Conservation (phyloP, 2,113 vertebrate species). For the Oryzias woworae region DNA sequence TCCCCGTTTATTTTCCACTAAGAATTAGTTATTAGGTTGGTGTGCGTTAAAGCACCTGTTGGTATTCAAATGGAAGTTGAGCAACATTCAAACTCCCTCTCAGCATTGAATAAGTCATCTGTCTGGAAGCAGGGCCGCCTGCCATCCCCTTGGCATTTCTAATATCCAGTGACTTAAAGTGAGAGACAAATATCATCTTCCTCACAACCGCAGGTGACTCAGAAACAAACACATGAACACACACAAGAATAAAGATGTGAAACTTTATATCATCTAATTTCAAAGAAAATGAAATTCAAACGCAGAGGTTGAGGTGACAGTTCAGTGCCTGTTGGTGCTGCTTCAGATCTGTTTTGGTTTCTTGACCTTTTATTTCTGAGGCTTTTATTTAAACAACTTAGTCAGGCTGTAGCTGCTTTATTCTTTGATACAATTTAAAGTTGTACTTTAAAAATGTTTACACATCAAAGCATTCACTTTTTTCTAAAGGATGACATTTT, state of each 20-base stretch:
- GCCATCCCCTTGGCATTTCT: constrained; percentile 24
- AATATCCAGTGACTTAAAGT: constrained; percentile 54
- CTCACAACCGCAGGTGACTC: constrained; percentile 64
- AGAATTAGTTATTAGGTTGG: too few relatives aligned
- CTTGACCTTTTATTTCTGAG: not conserved
- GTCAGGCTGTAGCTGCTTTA: not conserved
- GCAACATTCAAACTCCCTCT: constrained; percentile 3
- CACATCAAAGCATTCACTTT: too few relatives aligned
- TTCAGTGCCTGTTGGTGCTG: constrained; percentile 7
- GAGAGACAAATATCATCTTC: constrained; percentile 53
- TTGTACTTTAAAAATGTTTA: not conserved
- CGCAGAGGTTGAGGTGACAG: constrained; percentile 17
- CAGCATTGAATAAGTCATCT: not conserved
- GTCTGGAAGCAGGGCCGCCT: not conserved
- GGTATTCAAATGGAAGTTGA: not conserved
- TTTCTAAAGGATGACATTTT: too few relatives aligned
- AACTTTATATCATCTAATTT: constrained; percentile 59
- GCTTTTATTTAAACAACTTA: too few relatives aligned
- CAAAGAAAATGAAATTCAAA: constrained; percentile 67
- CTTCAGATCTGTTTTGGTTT: constrained; percentile 13
- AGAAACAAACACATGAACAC: constrained; percentile 53
- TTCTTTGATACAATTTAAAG: not conserved
- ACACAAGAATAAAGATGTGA: constrained; percentile 64
- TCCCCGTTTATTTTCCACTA: not conserved
- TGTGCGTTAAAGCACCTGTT: not conserved